These are phyloP conservation scores for Aldabrachelys gigantea DNA, from an alignment of 2,113 vertebrate genomes.

Conservation along the genomic window DNA sequence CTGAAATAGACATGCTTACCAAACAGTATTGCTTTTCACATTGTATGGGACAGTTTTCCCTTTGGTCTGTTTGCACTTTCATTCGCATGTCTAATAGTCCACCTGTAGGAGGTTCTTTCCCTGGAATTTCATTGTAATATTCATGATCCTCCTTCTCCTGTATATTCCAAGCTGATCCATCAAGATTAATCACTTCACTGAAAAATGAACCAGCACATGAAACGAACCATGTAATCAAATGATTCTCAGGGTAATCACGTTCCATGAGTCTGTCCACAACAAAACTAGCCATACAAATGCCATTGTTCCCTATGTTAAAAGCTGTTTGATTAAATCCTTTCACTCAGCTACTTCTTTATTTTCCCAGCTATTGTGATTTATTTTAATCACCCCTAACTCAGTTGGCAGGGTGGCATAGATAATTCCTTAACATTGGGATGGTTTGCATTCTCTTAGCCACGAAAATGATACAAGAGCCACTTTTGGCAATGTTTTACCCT, in stretches of 20 bases:
- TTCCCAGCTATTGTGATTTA: slow-evolving; percentile 13
- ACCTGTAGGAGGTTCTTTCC: slow-evolving; percentile 81
- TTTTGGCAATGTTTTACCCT: slow-evolving; percentile 20
- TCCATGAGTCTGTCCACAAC: neutral
- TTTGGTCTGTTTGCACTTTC: slow-evolving; percentile 67
- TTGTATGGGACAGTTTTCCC: slow-evolving; percentile 55
- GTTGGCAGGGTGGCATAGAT: neutral
- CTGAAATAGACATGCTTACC: slow-evolving; percentile 66
- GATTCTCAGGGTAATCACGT: neutral
- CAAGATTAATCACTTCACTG: slow-evolving; percentile 72
- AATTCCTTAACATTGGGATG: neutral
- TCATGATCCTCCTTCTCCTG: slow-evolving; percentile 76
- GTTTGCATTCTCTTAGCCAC: neutral
- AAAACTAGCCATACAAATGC: slow-evolving; percentile 26
- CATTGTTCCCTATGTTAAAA: neutral
- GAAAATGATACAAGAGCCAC: neutral
- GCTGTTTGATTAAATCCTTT: neutral
- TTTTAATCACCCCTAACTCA: neutral
- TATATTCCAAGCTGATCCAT: slow-evolving; percentile 61
- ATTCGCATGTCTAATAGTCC: slow-evolving; percentile 78
- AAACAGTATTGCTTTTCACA: slow-evolving; percentile 73
- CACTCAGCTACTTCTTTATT: slow-evolving; percentile 10
- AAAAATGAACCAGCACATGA: slow-evolving; percentile 6
- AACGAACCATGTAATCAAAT: slow-evolving; percentile 12
- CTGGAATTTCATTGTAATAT: slow-evolving; percentile 90